Conservation (phyloP, 1,140 invertebrate species). For the Berghia stephanieae region DNA sequence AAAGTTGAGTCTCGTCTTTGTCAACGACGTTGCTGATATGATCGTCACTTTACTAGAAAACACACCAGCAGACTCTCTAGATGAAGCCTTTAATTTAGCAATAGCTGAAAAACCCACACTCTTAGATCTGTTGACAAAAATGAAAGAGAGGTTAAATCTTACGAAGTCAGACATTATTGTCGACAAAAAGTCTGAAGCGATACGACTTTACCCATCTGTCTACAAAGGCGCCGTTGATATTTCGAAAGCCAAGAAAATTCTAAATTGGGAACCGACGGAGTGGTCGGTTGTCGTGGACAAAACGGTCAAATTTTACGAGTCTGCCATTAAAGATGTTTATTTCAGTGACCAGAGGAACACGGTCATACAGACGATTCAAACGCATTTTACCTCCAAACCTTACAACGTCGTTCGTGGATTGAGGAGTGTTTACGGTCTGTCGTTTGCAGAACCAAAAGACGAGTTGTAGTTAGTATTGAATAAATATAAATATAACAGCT, state of each 20-base stretch:
- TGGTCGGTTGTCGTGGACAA: constrained; percentile 58
- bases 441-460: constrained; percentile 39
- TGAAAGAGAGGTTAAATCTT: constrained; percentile 51
- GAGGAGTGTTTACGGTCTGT: constrained; percentile 42
- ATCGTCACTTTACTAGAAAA: constrained; percentile 49
- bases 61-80: constrained; percentile 37
- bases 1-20: constrained; percentile 67
- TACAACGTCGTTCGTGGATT: constrained; percentile 44
- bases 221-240: constrained; percentile 64
- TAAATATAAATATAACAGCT: too few species aligned
- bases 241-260: constrained; percentile 56
- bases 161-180: constrained; percentile 44
- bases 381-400: constrained; percentile 45
- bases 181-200: constrained; percentile 46
- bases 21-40: constrained; percentile 66
- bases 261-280: constrained; percentile 65
- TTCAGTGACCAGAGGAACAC: constrained; percentile 43
- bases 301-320: constrained; percentile 67
- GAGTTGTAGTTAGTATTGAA: constrained; percentile 49
- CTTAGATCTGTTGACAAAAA: constrained; percentile 53
- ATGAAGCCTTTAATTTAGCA: constrained; percentile 68
- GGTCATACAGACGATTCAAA: constrained; percentile 49
- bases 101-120: constrained; percentile 58
- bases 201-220: constrained; percentile 68
- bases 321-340: constrained; percentile 41